Conservation (phyloP, 1,140 invertebrate genomes). For the Drosophila ananassae region DNA sequence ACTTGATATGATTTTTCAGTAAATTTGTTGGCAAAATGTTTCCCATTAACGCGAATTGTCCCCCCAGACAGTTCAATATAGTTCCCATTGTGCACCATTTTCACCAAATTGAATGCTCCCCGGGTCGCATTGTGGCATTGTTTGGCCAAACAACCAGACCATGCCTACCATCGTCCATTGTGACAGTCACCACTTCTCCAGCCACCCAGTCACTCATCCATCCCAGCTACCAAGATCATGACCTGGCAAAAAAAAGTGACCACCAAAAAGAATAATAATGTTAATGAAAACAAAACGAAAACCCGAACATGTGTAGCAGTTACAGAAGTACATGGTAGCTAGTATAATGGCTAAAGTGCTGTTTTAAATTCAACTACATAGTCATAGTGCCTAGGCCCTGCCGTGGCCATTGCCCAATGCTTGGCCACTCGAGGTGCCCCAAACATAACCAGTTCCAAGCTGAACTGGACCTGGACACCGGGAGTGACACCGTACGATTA, state of each 20-base stretch:
- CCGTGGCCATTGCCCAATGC: conserved; percentile 52
- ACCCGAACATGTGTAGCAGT: conserved; percentile 25
- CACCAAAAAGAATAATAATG: conserved; percentile 42
- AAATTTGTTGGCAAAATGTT: conserved; percentile 34
- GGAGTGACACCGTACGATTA: conserved; percentile 72
- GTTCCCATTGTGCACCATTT: conserved; percentile 42
- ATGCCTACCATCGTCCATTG: background rate
- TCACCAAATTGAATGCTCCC: conserved; percentile 36
- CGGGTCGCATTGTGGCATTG: conserved; percentile 11
- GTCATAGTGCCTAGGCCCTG: background rate
- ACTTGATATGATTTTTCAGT: conserved; percentile 57
- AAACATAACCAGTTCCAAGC: conserved; percentile 52
- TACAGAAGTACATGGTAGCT: background rate
- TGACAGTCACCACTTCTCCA: background rate
- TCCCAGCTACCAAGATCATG: conserved; percentile 16
- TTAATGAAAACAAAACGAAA: conserved; percentile 68
- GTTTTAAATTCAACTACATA: conserved; percentile 18
- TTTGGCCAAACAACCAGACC: conserved; percentile 7
- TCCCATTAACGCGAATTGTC: conserved; percentile 13
- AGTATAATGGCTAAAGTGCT: background rate
- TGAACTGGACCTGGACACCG: conserved; percentile 45
- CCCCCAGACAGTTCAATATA: conserved; percentile 15
- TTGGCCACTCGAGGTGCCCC: conserved; percentile 9
- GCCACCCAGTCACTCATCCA: background rate
- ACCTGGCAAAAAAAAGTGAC: conserved; percentile 36